Base-by-base conservation (phyloP, 2,888 invertebrate species). In the Aphodius sticticus region DNA sequence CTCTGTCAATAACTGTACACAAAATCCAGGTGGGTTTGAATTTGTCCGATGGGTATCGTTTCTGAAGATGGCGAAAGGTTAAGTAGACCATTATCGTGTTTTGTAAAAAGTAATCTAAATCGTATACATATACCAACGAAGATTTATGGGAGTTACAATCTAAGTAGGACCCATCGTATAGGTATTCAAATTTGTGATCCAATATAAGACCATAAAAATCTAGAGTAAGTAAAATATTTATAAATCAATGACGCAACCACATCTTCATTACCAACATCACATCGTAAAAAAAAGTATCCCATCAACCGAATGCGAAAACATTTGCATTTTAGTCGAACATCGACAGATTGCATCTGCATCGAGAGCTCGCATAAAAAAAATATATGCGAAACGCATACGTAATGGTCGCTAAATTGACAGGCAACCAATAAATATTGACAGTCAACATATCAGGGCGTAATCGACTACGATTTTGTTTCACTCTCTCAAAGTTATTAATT, bases 361-460 rank as follows among this genome's bases (percentile, higher is more conserved):
- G 53, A 53, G 53, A 53, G 53, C 53, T 53, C 53, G 9, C 53
- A 53, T 53, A 53, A 53, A 53, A 53, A 38, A 53, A 53, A 53
- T 5, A 53, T 53, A 53, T 53, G 53, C 53, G 12, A 53, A 53
- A 53, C 53, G 53, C 53, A 53, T 5, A 53, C 53, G 53, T 53
- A 53, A 53, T 53, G 53, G 53, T 5, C 12, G 53, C 53, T 53
- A 53, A 53, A 53, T 53, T 53, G 53, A 53, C 53, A 53, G 53
- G 53, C 7, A 53, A 53, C 53, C 53, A 53, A 53, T 53, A 53
- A 53, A 53, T 53, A 53, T 53, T 53, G 53, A 53, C 53, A 53
- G 53, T 53, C 53, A 53, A 53, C 53, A 53, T 53, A 53, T 53
- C 53, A 53, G 53, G 53, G 53, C 53, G 53, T 53, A 53, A 53